Evolutionary conservation across 1,140 invertebrate species (phyloP).

Genomic region (Cydia splendana): DNA sequence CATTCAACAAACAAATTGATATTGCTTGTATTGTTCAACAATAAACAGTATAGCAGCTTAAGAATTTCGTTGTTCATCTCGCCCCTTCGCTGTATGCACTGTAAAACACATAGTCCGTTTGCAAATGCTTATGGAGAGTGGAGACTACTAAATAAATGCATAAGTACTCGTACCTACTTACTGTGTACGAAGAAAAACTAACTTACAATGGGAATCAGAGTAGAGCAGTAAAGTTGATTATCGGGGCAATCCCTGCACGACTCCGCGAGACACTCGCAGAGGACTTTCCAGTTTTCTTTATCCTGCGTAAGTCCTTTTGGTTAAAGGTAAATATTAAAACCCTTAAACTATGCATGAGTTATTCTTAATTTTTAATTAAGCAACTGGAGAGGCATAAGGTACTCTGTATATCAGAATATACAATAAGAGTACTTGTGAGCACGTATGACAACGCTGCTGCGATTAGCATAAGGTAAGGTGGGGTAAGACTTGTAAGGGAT

Average conservation of each 20-base stretch:
- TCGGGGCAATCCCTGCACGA: conserved; percentile 44
- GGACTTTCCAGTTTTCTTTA: conserved; percentile 58
- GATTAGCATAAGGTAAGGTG: too few relatives aligned
- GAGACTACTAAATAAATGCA: neutral
- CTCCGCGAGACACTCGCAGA: conserved; percentile 61
- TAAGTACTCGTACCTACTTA: conserved; percentile 6
- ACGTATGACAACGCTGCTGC: too few relatives aligned
- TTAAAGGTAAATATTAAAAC: too few relatives aligned
- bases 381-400: too few relatives aligned
- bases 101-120: neutral
- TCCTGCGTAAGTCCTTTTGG: conserved; percentile 43
- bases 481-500: too few relatives aligned
- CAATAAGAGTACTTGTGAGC: too few relatives aligned
- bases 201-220: conserved; percentile 62
- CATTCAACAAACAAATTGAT: conserved; percentile 1
- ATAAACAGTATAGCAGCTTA: neutral
- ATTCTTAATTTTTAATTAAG: too few relatives aligned
- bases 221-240: conserved; percentile 64
- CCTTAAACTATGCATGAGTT: too few relatives aligned
- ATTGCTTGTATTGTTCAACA: neutral
- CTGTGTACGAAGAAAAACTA: conserved; percentile 18
- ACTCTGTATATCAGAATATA: too few relatives aligned
- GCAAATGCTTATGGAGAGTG: neutral
- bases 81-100: neutral
- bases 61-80: neutral